These are phyloP conservation scores for Aplocera efformata DNA, from an alignment of 2,888 invertebrate species.

Conservation along the genomic window DNA sequence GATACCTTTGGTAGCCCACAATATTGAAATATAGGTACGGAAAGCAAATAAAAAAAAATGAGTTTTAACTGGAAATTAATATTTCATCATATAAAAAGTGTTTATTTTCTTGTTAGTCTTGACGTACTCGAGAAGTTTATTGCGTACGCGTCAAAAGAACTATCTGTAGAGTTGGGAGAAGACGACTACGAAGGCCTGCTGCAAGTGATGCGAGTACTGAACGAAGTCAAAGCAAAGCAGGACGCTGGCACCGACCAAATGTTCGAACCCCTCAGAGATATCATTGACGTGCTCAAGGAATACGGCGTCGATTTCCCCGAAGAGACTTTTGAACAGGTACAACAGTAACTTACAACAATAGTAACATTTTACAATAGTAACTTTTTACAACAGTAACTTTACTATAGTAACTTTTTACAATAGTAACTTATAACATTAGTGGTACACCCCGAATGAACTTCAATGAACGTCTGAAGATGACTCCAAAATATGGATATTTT, in stretches of 20 bases:
- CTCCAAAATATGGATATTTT: no score
- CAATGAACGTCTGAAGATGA: no score
- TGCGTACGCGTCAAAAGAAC: slow-evolving; percentile 84
- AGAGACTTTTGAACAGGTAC: slow-evolving; percentile 86
- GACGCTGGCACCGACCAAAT: slow-evolving; percentile 87
- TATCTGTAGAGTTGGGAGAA: slow-evolving; percentile 86
- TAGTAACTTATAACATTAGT: no score
- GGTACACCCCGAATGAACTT: no score
- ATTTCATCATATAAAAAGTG: neutral
- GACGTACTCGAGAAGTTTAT: slow-evolving; percentile 90
- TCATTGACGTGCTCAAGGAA: slow-evolving; percentile 89
- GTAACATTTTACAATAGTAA: no score
- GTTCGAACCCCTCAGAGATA: slow-evolving; percentile 94
- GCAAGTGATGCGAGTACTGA: slow-evolving; percentile 90
- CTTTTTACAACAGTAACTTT: no score
- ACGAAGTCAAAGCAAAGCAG: slow-evolving; percentile 87
- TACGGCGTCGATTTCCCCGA: slow-evolving; percentile 95
- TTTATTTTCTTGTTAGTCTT: slow-evolving; percentile 73
- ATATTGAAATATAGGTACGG: no score
- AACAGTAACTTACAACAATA: no score
- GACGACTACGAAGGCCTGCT: slow-evolving; percentile 93
- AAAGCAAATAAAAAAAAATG: no score
- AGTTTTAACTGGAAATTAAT: no score
- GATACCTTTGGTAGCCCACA: no score
- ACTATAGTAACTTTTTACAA: no score